Percentiles rank a stretch among this genome's conserved stretches.
Evolutionary conservation across 2,797 vertebrate genomes (phyloP).

Genomic region (Ciconia nigra): DNA sequence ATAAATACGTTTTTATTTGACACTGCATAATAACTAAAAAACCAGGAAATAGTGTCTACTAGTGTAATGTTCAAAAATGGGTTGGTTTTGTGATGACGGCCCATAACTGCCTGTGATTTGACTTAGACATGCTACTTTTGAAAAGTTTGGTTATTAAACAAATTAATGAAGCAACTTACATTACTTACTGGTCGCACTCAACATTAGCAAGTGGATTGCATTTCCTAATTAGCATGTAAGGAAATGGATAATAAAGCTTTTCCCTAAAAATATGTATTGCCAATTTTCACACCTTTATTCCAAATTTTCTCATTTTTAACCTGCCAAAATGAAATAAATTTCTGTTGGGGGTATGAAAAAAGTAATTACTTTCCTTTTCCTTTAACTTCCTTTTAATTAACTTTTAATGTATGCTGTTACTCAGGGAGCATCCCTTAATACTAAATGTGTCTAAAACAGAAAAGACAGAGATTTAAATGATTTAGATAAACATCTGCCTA

Average conservation of each 20-base stretch:
- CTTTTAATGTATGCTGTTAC: conserved; percentile 73
- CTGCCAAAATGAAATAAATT: conserved; percentile 60
- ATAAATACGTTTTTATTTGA: not conserved
- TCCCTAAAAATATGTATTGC: conserved; percentile 4
- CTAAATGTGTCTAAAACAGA: conserved; percentile 65
- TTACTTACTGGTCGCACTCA: not conserved
- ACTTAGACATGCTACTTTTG: not conserved
- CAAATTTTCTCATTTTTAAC: conserved; percentile 45
- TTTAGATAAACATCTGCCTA: conserved; percentile 76
- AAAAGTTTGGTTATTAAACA: conserved; percentile 23
- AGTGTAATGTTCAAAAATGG: not conserved
- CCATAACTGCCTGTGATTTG: not conserved
- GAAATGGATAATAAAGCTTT: conserved; percentile 37
- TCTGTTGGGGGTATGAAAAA: conserved; percentile 26
- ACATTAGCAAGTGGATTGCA: conserved; percentile 12
- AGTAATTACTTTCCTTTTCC: conserved; percentile 55
- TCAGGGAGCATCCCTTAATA: conserved; percentile 60
- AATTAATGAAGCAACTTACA: conserved; percentile 4
- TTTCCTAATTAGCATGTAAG: conserved; percentile 46
- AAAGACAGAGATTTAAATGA: conserved; percentile 73
- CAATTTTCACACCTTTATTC: conserved; percentile 33
- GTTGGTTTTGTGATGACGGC: not conserved
- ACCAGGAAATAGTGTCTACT: not conserved
- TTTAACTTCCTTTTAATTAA: conserved; percentile 75
- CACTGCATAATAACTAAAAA: not conserved